phyloP scores from a whole-genome alignment of 2,888 invertebrate species.

The Colletes collaris region DNA sequence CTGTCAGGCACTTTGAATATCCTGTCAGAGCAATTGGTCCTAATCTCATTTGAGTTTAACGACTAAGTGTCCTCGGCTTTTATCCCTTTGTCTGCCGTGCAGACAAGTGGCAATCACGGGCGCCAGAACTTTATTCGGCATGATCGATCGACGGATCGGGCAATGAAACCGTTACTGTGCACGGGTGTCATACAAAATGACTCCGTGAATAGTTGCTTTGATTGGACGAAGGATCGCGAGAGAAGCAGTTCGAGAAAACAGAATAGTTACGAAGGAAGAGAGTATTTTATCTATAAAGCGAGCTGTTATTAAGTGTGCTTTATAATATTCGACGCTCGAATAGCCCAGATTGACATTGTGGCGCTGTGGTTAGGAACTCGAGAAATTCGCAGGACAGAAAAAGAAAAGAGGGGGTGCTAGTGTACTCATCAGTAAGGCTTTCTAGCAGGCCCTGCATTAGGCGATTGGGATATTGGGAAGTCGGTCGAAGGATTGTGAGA shows the following conservation, averaged over 20 bases:
- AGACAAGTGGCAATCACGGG: slow-evolving; percentile 68
- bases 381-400: no score
- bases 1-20: slow-evolving; percentile 65
- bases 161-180: slow-evolving; percentile 53
- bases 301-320: no score
- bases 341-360: no score
- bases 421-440: no score
- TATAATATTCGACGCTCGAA: no score
- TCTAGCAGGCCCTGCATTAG: no score
- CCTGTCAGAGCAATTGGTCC: slow-evolving; percentile 75
- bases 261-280: not conserved
- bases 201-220: slow-evolving; percentile 46
- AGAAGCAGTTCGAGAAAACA: slow-evolving; percentile 14
- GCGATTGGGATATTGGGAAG: no score
- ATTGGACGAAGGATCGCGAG: slow-evolving; percentile 27
- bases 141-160: slow-evolving; percentile 67
- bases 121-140: slow-evolving; percentile 66
- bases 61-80: slow-evolving; percentile 67
- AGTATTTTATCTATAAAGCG: not conserved
- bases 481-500: no score
- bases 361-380: no score
- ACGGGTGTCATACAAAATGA: slow-evolving; percentile 48
- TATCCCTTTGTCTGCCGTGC: slow-evolving; percentile 67
- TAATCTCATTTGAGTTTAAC: slow-evolving; percentile 76
- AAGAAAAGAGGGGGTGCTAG: no score